Evolutionary conservation across 1,140 invertebrate species (phyloP), one percentile per base, ranked within the genome.

Genomic region (Sesamia nonagrioides): DNA sequence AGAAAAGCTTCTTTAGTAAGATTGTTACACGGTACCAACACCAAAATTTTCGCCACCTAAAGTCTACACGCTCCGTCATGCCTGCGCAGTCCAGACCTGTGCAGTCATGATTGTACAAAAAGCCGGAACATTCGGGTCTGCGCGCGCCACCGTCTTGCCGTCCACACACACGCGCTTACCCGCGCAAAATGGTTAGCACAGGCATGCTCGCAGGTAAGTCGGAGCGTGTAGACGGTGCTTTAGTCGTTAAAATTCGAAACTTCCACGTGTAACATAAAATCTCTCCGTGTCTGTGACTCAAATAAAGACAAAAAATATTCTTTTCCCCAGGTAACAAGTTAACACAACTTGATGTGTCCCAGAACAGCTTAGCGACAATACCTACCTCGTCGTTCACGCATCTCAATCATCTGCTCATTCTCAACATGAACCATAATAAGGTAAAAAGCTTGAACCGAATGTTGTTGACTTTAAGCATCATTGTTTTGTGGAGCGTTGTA

Each of bases 391-490:
- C 98, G 1, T 96, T 98, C 77, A 96, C 96, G 84, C 97, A 97
- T 87, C 96, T 98, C 42, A 97, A 97, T 89, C 97, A 97, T 86
- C 95, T 98, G 73, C 96, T 98, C 50, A 98, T 98, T 82, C 95
- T 99, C 15, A 98, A 98, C 91, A 96, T 99, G 93, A 98, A 98
- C 91, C 97, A 98, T 91, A 99, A 99, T 90, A 98, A 97, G 91
- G 92, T 94, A 88, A 82, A n/a, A 52, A 13, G 9, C 37, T 61
- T 48, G 18, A 9, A 2, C n/a, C 45, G 13, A 50, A n/a, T 50
- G 45, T n/a, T 15, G 5, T 50, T n/a, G 45, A n/a, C 45, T 50
- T n/a, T n/a, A 50, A 37, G 17, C 27, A 52, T 13, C 42, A 37
- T 63, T 42, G 60, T 63, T 63, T 9, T 40, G 1, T 8, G 37